Evolutionary conservation across 2,113 vertebrate species (phyloP), one percentile per base, ranked within the genome.

Genomic region (Cricetomys ansorgei): DNA sequence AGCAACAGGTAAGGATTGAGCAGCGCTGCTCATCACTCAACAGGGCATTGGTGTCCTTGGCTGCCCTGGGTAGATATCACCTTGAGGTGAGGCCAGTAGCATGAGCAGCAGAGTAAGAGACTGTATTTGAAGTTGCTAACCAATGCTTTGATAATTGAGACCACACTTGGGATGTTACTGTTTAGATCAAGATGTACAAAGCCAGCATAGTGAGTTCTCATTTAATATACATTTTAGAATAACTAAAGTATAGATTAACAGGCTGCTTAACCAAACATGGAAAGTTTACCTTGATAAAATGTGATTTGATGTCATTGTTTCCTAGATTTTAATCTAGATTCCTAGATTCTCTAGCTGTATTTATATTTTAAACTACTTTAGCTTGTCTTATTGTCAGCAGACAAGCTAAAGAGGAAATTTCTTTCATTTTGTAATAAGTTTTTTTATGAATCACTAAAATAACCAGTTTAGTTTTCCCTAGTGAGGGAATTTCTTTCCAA

Each of bases 1-100:
- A 99, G 98, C 98, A 99, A 99, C 99, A 99, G 99, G 99, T 99
- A 98, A 97, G 98, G 87, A 94, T 88, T 90, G 88, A 67, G 88
- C 65, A 91, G 53, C 67, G 95, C 67, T 59, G 70, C 17, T 88
- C 53, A 37, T 45, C 76, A 84, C 45, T 94, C 23, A 77, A 29
- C 57, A 92, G 34, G 85, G 31, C 17, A 10, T 76, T 80, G 50
- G 4, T 43, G 43, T 90, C 72, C 7, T 25, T 76, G 94, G 55
- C 80, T 83, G 37, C 8, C 89, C 29, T 77, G 37, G 45, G 25
- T 89, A 95, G 48, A 12, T 45, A 72, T 91, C 81, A 77, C 84
- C 25, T 92, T 88, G 43, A 77, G 37, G 31, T 75, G 43, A 72
- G 76, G 62, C 88, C 72, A 81, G 59, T 80, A 93, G 37, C 23